Conservation (phyloP, 1,140 invertebrate species). For the Liolophura sinensis region DNA sequence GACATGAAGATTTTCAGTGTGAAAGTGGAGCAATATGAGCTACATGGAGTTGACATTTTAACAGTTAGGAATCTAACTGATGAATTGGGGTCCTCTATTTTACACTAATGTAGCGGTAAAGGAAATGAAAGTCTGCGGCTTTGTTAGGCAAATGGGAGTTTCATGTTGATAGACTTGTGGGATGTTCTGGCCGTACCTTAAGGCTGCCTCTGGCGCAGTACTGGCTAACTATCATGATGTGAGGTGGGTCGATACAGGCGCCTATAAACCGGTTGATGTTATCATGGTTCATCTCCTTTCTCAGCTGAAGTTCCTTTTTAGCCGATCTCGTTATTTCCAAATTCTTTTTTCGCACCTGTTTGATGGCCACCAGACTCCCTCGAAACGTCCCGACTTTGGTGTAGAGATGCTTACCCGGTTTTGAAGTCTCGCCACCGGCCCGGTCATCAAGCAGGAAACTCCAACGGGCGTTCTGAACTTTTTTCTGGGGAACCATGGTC, state of each 20-base stretch:
- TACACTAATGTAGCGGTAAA: too few species aligned
- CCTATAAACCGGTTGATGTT: conserved; percentile 98
- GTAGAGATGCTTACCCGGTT: conserved; percentile 31
- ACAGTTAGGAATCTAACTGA: too few species aligned
- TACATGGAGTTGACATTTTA: too few species aligned
- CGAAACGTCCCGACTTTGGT: conserved; percentile 75
- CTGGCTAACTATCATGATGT: conserved; percentile 86
- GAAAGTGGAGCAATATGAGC: too few species aligned
- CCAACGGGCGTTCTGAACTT: conserved; percentile 16
- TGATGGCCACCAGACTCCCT: conserved; percentile 44
- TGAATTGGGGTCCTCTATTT: too few species aligned
- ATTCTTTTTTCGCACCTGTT: conserved; percentile 64
- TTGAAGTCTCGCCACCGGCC: background rate
- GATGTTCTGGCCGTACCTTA: conserved; percentile 31
- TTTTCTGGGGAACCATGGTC: background rate
- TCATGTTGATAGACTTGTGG: background rate
- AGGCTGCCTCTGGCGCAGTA: conserved; percentile 83
- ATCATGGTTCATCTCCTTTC: conserved; percentile 86
- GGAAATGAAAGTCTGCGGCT: too few species aligned
- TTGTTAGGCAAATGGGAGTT: too few species aligned
- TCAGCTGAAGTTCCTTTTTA: conserved; percentile 98
- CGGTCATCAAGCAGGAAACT: conserved; percentile 21
- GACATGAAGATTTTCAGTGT: too few species aligned
- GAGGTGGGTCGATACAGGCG: conserved; percentile 80
- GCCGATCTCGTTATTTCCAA: conserved; percentile 89